Base-by-base conservation (phyloP, 1,140 invertebrate genomes). In the Coelopa frigida region DNA sequence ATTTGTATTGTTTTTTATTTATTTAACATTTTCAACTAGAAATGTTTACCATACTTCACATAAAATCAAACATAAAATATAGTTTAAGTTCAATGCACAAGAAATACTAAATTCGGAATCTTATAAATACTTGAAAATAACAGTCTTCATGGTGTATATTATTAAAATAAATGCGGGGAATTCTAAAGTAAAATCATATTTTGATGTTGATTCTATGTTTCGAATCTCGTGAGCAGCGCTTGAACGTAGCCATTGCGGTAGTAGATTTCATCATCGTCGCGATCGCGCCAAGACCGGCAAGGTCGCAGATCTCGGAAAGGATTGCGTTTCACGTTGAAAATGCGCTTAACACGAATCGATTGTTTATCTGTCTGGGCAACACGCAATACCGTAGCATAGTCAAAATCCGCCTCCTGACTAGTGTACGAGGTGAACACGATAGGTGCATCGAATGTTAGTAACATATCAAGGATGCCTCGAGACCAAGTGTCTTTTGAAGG, bases 361-460 rank as follows among this genome's bases (percentile, higher is more conserved):
- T 43, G 12, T 7, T 22, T 11, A 35, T 43, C 27, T 10, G 3
- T 21, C 17, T 11, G 3, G 4, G 23, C 32, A n/a, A 33, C 14
- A 14, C n/a, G 22, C 12, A 20, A 3, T 4, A 50, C 20, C 5
- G 26, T 39, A 1, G 22, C 24, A 39, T 15, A 50, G 42, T 50
- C 48, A n/a, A 46, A 46, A 15, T 36, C 12, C 8, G 48, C 38
- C 21, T 50, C 48, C 5, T 35, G 17, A 17, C 23, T 8, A 10
- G 48, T 50, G 7, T 36, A 46, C 11, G 48, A 50, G 2, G 48
- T 50, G 37, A 50, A 50, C 8, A 45, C 12, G 10, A 50, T 50
- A 11, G 48, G 48, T 8, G 18, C 14, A 36, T 41, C 29, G 14
- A 33, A 41, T 2, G 20, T 49, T 29, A 22, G 37, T 24, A 50